Conservation (phyloP, 2,113 vertebrate species). For the Agapornis roseicollis region DNA sequence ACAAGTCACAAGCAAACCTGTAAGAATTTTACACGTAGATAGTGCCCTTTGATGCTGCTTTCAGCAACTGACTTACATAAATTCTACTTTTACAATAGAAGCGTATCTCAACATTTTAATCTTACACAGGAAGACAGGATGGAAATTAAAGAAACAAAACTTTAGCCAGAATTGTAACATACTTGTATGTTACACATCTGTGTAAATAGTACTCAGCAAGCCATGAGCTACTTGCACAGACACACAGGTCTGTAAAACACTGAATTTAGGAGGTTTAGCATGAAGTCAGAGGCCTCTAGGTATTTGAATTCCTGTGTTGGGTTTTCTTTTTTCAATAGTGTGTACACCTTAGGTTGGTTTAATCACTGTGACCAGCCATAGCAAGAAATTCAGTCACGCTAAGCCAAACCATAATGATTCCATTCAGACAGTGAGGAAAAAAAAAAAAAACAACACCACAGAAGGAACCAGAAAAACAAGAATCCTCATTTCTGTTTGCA, state of each 20-base stretch:
- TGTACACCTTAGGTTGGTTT: not conserved
- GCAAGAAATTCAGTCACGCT: not conserved
- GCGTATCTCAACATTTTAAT: not conserved
- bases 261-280: not conserved
- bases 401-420: not conserved
- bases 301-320: not conserved
- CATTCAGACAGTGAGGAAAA: not conserved
- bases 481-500: not conserved
- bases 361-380: not conserved
- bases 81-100: not conserved
- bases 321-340: not conserved
- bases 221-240: fast-evolving
- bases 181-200: not conserved
- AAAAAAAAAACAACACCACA: not conserved
- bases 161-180: not conserved
- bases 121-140: not conserved
- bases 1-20: not conserved
- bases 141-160: not conserved
- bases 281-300: not conserved
- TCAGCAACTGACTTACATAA: not conserved
- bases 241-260: not conserved
- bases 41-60: not conserved
- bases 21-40: not conserved
- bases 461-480: not conserved
- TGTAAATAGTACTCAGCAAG: not conserved